Evolutionary conservation across 2,888 invertebrate genomes (phyloP).

Genomic region (Aspidapion aeneum): DNA sequence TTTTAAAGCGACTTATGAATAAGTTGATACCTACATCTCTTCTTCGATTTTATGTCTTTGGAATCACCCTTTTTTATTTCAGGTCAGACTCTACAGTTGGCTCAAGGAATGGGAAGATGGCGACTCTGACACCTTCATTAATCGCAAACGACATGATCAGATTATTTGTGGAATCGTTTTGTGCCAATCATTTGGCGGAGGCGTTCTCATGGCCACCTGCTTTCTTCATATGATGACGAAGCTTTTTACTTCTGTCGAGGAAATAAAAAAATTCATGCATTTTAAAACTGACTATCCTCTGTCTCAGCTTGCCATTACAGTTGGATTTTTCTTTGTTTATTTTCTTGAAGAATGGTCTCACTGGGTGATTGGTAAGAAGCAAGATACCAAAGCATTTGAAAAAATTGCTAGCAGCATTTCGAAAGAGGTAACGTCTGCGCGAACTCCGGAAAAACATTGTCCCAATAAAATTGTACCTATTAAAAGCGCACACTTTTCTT

Average conservation of each 20-base stretch:
- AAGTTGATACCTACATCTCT: too few relatives aligned
- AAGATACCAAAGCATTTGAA: slow-evolving; percentile 10
- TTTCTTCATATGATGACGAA: slow-evolving; percentile 56
- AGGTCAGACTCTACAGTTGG: slow-evolving; percentile 45
- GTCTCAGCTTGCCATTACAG: slow-evolving; percentile 51
- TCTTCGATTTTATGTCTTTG: too few relatives aligned
- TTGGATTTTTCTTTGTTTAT: slow-evolving; percentile 55
- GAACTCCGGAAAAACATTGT: neutral
- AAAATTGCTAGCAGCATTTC: slow-evolving; percentile 21
- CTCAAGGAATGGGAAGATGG: slow-evolving; percentile 41
- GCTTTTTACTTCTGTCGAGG: slow-evolving; percentile 47
- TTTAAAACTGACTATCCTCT: slow-evolving; percentile 44
- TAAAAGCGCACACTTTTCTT: neutral
- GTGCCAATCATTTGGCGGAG: slow-evolving; percentile 52
- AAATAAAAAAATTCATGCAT: slow-evolving; percentile 38
- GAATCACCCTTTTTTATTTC: neutral
- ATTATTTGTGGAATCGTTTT: slow-evolving; percentile 42
- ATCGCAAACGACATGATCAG: slow-evolving; percentile 37
- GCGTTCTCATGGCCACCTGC: slow-evolving; percentile 54
- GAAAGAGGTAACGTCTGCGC: neutral
- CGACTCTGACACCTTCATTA: slow-evolving; percentile 35
- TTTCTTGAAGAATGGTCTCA: slow-evolving; percentile 53
- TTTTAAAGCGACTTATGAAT: too few relatives aligned
- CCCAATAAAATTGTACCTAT: neutral
- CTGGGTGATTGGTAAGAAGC: slow-evolving; percentile 39